Conservation (phyloP, 2,113 vertebrate species). For the Rhea americana region DNA sequence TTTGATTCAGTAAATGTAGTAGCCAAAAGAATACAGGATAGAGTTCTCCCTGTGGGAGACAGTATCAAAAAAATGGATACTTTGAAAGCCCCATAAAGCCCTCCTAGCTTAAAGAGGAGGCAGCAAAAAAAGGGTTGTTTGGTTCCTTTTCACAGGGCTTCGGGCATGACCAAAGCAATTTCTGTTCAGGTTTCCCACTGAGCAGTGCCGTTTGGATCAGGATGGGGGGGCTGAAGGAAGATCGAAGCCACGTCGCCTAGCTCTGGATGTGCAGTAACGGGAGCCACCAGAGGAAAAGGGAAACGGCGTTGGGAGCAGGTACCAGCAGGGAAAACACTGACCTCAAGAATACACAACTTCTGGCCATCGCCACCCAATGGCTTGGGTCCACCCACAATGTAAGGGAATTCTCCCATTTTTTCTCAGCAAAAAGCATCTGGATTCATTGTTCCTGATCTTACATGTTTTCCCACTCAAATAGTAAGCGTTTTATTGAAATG, state of each 20-base stretch:
- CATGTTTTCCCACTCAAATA: not conserved
- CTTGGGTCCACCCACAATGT: not conserved
- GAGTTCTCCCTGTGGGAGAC: not conserved
- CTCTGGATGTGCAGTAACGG: not conserved
- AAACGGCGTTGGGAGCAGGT: not conserved
- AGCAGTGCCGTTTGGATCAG: not conserved
- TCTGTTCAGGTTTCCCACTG: not conserved
- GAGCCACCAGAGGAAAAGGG: not conserved
- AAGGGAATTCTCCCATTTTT: not conserved
- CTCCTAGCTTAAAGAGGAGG: rapidly evolving
- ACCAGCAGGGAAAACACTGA: not conserved
- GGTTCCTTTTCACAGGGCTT: not conserved
- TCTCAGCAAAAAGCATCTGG: not conserved
- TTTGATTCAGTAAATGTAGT: rapidly evolving
- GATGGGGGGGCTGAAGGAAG: not conserved
- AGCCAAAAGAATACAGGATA: not conserved
- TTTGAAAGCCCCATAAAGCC: not conserved
- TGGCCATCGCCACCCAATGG: not conserved
- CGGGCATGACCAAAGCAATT: not conserved
- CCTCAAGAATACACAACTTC: rapidly evolving
- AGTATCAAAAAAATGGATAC: not conserved
- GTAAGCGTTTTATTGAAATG: rapidly evolving
- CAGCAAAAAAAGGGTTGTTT: not conserved
- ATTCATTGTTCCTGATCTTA: rapidly evolving
- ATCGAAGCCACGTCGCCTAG: rapidly evolving